Evolutionary conservation across 2,797 vertebrate genomes (phyloP).

Genomic region (Urophycis tenuis): DNA sequence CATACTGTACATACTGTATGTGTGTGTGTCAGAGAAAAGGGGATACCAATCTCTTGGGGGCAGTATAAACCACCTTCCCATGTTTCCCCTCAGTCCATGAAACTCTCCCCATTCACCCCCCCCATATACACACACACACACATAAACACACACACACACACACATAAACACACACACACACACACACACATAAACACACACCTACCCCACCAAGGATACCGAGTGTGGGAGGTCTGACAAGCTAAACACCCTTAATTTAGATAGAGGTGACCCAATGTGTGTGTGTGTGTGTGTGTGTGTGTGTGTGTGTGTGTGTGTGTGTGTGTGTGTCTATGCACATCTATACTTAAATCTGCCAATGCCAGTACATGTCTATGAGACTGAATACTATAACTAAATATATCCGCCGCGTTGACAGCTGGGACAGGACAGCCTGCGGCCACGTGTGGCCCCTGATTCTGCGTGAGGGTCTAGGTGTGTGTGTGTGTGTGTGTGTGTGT

Average conservation of each 20-base stretch:
- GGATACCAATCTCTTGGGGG: background rate
- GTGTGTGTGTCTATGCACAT: constrained; percentile 10
- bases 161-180: constrained; percentile 9
- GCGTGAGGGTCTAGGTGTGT: too few species aligned
- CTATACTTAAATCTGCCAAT: constrained; percentile 3
- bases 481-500: constrained; percentile 13
- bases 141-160: background rate
- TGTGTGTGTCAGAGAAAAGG: background rate
- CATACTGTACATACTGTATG: background rate
- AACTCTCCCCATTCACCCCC: background rate
- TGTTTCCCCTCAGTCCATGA: constrained; percentile 9
- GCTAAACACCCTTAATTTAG: constrained; percentile 27
- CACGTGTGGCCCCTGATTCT: background rate
- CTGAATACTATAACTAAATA: constrained; percentile 44
- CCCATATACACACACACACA: constrained; percentile 1
- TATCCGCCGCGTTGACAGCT: constrained; percentile 48
- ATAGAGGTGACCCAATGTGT: constrained; percentile 47
- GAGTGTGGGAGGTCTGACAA: constrained; percentile 21
- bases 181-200: constrained; percentile 5
- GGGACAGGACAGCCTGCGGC: constrained; percentile 20
- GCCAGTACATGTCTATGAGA: constrained; percentile 17
- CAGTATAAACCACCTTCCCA: background rate
- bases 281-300: constrained; percentile 14
- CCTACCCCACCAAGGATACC: background rate
- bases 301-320: constrained; percentile 1